Percentiles rank a stretch among this genome's conserved stretches.
Conservation (phyloP, 1,140 invertebrate species). For the Pseudomyrmex dendroicus region DNA sequence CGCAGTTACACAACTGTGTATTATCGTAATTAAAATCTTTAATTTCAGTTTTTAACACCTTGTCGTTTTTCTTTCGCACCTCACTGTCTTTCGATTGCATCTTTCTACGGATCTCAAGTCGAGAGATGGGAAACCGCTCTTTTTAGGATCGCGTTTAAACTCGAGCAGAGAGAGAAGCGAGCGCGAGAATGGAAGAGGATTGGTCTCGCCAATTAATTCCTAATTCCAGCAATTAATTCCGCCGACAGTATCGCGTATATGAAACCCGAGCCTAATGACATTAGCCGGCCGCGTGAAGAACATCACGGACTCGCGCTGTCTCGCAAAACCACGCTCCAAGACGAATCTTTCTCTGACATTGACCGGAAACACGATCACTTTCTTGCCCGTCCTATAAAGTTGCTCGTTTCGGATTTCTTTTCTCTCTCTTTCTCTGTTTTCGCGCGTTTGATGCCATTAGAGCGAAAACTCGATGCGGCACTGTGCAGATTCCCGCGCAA, state of each 20-base stretch:
- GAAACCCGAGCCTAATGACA: constrained; percentile 41
- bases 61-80: too few relatives aligned
- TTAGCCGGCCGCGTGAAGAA: constrained; percentile 14
- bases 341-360: constrained; percentile 25
- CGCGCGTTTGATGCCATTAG: neutral
- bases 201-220: constrained; percentile 34
- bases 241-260: constrained; percentile 24
- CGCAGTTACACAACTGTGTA: neutral
- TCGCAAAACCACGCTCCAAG: neutral
- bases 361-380: constrained; percentile 24
- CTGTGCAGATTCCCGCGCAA: neutral
- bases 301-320: neutral
- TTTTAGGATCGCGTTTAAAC: neutral
- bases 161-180: neutral
- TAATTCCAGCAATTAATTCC: constrained; percentile 41
- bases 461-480: neutral
- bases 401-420: neutral
- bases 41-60: neutral
- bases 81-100: neutral
- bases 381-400: neutral
- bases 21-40: neutral
- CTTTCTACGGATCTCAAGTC: neutral
- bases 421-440: neutral
- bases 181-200: neutral
- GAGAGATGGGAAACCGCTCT: neutral